phyloP scores from a whole-genome alignment of 2,888 invertebrate genomes.

The Dichetophora obliterata region DNA sequence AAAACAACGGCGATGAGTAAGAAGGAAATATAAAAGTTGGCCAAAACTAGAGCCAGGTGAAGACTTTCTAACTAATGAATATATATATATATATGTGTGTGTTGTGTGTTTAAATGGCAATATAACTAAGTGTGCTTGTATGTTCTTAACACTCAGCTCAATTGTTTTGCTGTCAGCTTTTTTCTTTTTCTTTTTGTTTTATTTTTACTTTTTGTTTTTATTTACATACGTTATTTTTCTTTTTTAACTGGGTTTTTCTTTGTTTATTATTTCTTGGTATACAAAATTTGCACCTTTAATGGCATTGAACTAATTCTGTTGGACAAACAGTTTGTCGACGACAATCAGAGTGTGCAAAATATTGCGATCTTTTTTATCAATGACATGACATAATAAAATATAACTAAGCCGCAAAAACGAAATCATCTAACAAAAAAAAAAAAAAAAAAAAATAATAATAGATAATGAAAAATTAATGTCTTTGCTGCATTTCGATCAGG shows the following conservation, averaged over 20 bases:
- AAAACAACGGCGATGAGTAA: too few relatives aligned
- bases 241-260: not conserved
- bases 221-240: not conserved
- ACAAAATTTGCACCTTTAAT: conserved; percentile 13
- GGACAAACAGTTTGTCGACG: not conserved
- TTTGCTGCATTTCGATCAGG: too few relatives aligned
- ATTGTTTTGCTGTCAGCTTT: not conserved
- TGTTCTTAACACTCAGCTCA: not conserved
- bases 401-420: too few relatives aligned
- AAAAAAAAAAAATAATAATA: too few relatives aligned
- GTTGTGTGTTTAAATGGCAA: not conserved
- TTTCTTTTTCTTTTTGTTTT: not conserved
- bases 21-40: too few relatives aligned
- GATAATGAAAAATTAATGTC: too few relatives aligned
- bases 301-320: conserved; percentile 31
- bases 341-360: not conserved
- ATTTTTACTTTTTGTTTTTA: not conserved
- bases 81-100: not conserved
- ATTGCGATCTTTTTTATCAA: not conserved
- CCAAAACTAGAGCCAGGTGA: too few relatives aligned
- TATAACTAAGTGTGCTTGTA: not conserved
- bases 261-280: not conserved
- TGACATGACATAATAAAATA: not conserved
- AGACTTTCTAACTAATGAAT: not conserved
- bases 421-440: too few relatives aligned